Percentiles rank a stretch among this genome's conserved stretches.
Conservation (phyloP, 1,140 invertebrate species). For the Onthophagus taurus region DNA sequence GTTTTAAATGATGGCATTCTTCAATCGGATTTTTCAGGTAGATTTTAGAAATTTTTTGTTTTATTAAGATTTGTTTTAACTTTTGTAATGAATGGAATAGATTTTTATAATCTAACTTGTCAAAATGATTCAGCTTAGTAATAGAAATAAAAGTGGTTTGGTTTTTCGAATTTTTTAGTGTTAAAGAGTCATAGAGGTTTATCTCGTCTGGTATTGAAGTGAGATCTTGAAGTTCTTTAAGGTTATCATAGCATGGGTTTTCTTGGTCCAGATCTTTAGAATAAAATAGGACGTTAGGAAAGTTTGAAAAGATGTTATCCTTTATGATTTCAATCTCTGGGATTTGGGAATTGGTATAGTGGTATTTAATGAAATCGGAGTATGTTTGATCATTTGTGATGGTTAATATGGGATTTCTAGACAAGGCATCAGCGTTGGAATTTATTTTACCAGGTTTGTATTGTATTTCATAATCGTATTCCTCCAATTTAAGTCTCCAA, state of each 20-base stretch:
- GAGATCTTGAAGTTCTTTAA: slow-evolving; percentile 18
- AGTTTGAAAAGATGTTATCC: slow-evolving; percentile 22
- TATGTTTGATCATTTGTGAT: too few relatives aligned
- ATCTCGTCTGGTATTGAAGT: slow-evolving; percentile 11
- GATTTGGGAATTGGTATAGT: slow-evolving; percentile 24
- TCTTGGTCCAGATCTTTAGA: slow-evolving; percentile 27
- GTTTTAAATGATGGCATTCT: slow-evolving; percentile 12
- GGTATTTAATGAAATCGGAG: slow-evolving; percentile 30
- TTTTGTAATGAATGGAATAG: slow-evolving; percentile 26
- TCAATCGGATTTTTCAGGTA: slow-evolving; percentile 13
- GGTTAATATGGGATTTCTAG: too few relatives aligned
- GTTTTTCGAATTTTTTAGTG: slow-evolving; percentile 18
- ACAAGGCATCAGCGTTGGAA: slow-evolving; percentile 1
- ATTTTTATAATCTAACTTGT: slow-evolving; percentile 25
- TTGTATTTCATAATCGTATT: slow-evolving; percentile 32
- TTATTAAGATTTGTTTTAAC: slow-evolving; percentile 1
- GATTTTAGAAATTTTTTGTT: slow-evolving; percentile 1
- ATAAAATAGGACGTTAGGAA: slow-evolving; percentile 23
- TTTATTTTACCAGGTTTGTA: slow-evolving; percentile 23
- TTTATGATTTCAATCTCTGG: slow-evolving; percentile 19
- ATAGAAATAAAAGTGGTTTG: slow-evolving; percentile 22
- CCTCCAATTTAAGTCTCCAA: slow-evolving; percentile 30
- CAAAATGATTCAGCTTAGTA: slow-evolving; percentile 24
- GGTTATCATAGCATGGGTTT: slow-evolving; percentile 21
- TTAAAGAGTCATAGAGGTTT: slow-evolving; percentile 15